Base-by-base conservation (phyloP, 2,113 vertebrate species). In the Anguilla rostrata region DNA sequence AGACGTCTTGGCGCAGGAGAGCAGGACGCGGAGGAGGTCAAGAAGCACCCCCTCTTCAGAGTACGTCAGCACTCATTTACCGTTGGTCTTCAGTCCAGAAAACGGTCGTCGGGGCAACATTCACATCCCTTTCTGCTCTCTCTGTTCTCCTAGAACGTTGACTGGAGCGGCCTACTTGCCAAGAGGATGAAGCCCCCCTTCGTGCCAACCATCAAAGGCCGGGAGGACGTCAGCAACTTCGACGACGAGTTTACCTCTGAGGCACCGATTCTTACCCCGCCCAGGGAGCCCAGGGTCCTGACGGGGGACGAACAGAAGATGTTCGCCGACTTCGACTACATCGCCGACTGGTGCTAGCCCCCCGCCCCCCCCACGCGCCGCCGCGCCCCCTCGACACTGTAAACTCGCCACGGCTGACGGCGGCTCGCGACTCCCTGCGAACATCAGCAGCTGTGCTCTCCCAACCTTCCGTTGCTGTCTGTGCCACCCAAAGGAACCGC, bases 181-280 rank as follows among this genome's bases (percentile, higher is more conserved):
- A 99, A 99, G 95, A 99, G 98, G 90, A 96, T 98, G 90, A 98
- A 97, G 91, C 98, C 98, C 0, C 98, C 98, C 0, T 99, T 99
- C n/a, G 96, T 99, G 85, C 98, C 98, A 20, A 97, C 94, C 84
- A 98, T 99, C 90, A 95, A 97, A 95, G 97, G 96, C 83, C 84
- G 96, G 86, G 97, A 95, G 92, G 98, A 99, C 29, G 98, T 99
- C 93, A 99, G 98, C 94, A 99, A 99, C 93, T 99, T 99, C 41
- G 98, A 99, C 80, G 97, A 99, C 26, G 98, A 99, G 96, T 99
- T 99, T 96, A 99, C 97, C 95, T 99, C 97, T 88, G 98, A 99
- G 96, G 97, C 96, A 86, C 98, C 98, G 40, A 96, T 99, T 92
- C 95, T 99, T 89, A 99, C 98, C 90, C 98, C 98, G 63, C 98